Conservation (phyloP, 53 echinoderm and acorn worm species). For the Henricia sp. region DNA sequence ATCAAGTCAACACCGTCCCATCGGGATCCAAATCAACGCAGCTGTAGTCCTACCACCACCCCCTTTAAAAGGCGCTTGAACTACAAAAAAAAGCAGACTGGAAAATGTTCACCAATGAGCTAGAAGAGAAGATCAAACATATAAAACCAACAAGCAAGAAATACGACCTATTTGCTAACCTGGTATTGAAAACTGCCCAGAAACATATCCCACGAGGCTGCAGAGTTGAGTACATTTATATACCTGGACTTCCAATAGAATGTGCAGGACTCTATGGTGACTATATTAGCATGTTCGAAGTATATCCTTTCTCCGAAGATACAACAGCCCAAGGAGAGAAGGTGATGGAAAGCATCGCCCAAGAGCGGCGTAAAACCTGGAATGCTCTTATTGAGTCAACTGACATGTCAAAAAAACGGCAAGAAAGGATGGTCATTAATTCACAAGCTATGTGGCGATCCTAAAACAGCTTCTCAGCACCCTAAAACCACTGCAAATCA, state of each 20-base stretch:
- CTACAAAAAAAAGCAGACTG: constrained; percentile 59
- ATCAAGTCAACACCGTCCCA: constrained; percentile 53
- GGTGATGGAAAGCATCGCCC: constrained; percentile 63
- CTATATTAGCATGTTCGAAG: constrained; percentile 57
- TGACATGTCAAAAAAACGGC: constrained; percentile 41
- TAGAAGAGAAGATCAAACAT: constrained; percentile 6
- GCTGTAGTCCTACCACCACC: not conserved
- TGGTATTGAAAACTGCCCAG: constrained; percentile 30
- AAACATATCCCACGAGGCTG: constrained; percentile 70
- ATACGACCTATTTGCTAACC: not conserved
- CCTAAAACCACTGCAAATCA: no score
- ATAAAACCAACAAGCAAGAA: not conserved
- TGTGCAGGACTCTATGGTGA: constrained; percentile 56
- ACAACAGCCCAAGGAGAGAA: constrained; percentile 60
- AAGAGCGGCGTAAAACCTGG: constrained; percentile 67
- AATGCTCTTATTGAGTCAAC: constrained; percentile 53
- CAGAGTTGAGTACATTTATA: constrained; percentile 66
- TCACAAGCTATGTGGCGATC: constrained; percentile 28
- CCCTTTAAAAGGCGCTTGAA: constrained; percentile 64
- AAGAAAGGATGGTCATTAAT: constrained; percentile 32
- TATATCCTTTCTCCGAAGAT: constrained; percentile 59
- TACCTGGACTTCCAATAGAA: constrained; percentile 61
- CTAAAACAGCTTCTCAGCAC: no score
- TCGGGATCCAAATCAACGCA: constrained; percentile 16
- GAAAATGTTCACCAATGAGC: constrained; percentile 38